Evolutionary conservation across 2,888 invertebrate genomes (phyloP).

Genomic region (Auanema freiburgensis): DNA sequence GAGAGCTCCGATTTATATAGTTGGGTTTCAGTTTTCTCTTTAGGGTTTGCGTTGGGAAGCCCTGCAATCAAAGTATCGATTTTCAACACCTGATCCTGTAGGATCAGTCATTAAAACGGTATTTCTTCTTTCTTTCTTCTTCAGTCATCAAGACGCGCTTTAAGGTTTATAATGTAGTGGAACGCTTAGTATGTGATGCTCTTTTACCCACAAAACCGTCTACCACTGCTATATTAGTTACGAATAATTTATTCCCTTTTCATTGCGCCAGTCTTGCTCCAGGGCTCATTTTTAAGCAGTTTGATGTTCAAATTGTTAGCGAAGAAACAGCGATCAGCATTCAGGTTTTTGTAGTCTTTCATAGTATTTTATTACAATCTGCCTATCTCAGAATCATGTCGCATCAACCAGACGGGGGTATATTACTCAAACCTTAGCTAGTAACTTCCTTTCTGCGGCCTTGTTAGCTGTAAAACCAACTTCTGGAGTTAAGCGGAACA

Average conservation of each 20-base stretch:
- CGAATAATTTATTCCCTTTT: constrained; percentile 57
- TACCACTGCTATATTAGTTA: constrained; percentile 57
- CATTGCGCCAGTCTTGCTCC: constrained; percentile 28
- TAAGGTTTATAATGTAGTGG: constrained; percentile 9
- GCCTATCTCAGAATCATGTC: neutral
- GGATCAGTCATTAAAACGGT: constrained; percentile 30
- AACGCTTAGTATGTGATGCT: constrained; percentile 46
- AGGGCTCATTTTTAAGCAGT: constrained; percentile 28
- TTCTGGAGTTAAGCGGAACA: constrained; percentile 57
- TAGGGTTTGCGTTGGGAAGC: constrained; percentile 56
- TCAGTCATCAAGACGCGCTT: neutral
- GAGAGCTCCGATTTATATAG: neutral
- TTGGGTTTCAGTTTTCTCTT: neutral
- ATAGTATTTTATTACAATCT: neutral
- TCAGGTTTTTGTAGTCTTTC: too few species aligned
- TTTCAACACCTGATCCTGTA: constrained; percentile 25
- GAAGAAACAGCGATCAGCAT: constrained; percentile 42
- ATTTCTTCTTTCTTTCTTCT: neutral
- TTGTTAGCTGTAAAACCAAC: constrained; percentile 62
- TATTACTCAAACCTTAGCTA: constrained; percentile 7
- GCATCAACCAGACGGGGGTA: neutral
- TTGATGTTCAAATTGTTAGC: constrained; percentile 44
- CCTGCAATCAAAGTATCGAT: constrained; percentile 17
- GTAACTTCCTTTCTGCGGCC: constrained; percentile 43
- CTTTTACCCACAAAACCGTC: constrained; percentile 51